Conservation (phyloP, 2,113 vertebrate genomes). For the Ailuropoda melanoleuca region DNA sequence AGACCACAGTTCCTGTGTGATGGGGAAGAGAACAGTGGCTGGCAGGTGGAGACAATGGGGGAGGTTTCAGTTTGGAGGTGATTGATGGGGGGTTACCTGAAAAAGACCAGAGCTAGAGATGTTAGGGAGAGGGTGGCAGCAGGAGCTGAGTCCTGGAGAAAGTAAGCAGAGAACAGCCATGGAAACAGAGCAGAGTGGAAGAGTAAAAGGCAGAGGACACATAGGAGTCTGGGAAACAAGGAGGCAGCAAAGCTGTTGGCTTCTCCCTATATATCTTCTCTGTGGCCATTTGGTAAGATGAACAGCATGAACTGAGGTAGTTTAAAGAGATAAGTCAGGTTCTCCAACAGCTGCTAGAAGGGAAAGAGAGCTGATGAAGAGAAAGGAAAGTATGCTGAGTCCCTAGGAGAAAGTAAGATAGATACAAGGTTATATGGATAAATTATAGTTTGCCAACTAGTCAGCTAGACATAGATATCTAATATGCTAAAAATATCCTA, state of each 20-base stretch:
- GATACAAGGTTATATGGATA: neutral
- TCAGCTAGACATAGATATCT: neutral
- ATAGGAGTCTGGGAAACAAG: neutral
- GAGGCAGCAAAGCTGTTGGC: too few relatives aligned
- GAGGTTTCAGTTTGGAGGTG: fast-evolving
- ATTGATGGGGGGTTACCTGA: neutral
- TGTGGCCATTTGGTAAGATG: too few relatives aligned
- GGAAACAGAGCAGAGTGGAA: neutral
- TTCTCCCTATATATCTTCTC: neutral
- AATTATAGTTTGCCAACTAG: neutral
- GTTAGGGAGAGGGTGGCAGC: too few relatives aligned
- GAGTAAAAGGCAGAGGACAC: neutral
- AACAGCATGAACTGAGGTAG: neutral
- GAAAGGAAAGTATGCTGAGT: neutral
- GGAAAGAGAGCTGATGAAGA: neutral
- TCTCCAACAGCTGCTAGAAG: neutral
- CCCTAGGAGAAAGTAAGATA: neutral
- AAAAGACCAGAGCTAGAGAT: too few relatives aligned
- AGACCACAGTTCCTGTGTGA: neutral
- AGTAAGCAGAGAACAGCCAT: too few relatives aligned
- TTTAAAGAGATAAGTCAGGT: neutral
- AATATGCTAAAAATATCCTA: neutral
- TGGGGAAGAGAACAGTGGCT: neutral
- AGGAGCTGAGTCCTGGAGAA: neutral
- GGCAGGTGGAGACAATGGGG: neutral